A percentile compares a stretch with the other conserved stretches of the same genome.
Evolutionary conservation across 2,797 vertebrate genomes (phyloP).

Genomic region (Echeneis naucrates): DNA sequence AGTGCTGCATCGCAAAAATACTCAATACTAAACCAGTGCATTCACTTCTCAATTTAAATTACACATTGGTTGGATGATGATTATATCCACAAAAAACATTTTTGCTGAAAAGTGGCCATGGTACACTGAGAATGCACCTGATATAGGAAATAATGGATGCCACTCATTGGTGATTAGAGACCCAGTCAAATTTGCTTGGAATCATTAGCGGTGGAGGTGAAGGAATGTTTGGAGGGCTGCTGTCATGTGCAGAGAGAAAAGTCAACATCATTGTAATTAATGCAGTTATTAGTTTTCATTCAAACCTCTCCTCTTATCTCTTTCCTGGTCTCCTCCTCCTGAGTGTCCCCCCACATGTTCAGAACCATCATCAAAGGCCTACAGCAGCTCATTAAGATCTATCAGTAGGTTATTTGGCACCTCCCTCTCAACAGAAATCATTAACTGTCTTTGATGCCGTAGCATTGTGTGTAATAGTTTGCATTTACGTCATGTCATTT

Average conservation of each 20-base stretch:
- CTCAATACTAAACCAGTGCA: neutral
- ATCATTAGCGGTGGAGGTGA: neutral
- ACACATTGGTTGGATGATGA: neutral
- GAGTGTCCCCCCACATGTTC: slow-evolving; percentile 14
- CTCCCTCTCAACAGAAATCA: slow-evolving; percentile 46
- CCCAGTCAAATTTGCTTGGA: neutral
- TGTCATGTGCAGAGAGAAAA: neutral
- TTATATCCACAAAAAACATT: neutral
- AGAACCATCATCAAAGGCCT: slow-evolving; percentile 45
- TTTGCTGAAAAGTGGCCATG: neutral
- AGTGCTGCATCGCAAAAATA: neutral
- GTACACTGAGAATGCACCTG: neutral
- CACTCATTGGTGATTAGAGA: neutral
- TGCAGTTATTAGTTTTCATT: slow-evolving; percentile 17
- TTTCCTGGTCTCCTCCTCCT: slow-evolving; percentile 18
- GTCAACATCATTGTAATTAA: slow-evolving; percentile 11
- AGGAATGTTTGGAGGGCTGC: neutral
- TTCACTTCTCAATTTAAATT: neutral
- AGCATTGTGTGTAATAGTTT: slow-evolving; percentile 8
- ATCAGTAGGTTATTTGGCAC: slow-evolving; percentile 29
- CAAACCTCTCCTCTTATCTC: slow-evolving; percentile 6
- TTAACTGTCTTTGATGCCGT: slow-evolving; percentile 34
- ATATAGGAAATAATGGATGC: neutral
- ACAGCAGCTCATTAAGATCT: slow-evolving; percentile 49
- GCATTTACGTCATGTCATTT: slow-evolving; percentile 8